A percentile compares a stretch with the other conserved stretches of the same genome.
phyloP scores from a whole-genome alignment of 1,140 invertebrate species.

The Tenebrio molitor region DNA sequence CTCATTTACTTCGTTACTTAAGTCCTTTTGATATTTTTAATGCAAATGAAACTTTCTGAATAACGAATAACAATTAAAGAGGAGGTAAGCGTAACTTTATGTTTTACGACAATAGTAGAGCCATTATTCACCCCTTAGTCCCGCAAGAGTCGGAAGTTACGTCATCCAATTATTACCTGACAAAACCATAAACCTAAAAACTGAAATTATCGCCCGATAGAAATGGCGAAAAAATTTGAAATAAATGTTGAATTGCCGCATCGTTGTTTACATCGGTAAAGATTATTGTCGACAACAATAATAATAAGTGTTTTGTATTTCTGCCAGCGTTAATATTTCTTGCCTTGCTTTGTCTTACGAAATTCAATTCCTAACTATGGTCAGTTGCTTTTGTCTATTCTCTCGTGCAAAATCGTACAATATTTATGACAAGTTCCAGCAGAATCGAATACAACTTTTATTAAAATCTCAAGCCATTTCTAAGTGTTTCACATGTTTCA shows the following conservation, averaged over 20 bases:
- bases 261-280: not conserved
- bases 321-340: too few relatives aligned
- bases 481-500: conserved; percentile 26
- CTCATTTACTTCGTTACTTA: not conserved
- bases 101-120: conserved; percentile 34
- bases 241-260: not conserved
- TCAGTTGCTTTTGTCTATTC: too few relatives aligned
- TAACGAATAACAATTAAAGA: conserved; percentile 30
- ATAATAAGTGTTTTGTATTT: too few relatives aligned
- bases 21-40: not conserved
- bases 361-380: too few relatives aligned
- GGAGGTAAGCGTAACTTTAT: conserved; percentile 33
- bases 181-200: conserved; percentile 35
- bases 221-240: conserved; percentile 25
- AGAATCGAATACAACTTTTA: conserved; percentile 17
- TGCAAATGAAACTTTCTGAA: not conserved
- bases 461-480: conserved; percentile 34
- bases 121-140: conserved; percentile 30
- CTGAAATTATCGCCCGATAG: conserved; percentile 31
- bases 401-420: too few relatives aligned
- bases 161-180: conserved; percentile 39
- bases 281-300: too few relatives aligned
- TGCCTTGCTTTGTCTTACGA: too few relatives aligned
- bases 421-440: conserved; percentile 2
- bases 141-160: conserved; percentile 27